phyloP scores from a whole-genome alignment of 1,140 invertebrate species.

The Eupristina koningsbergeri region DNA sequence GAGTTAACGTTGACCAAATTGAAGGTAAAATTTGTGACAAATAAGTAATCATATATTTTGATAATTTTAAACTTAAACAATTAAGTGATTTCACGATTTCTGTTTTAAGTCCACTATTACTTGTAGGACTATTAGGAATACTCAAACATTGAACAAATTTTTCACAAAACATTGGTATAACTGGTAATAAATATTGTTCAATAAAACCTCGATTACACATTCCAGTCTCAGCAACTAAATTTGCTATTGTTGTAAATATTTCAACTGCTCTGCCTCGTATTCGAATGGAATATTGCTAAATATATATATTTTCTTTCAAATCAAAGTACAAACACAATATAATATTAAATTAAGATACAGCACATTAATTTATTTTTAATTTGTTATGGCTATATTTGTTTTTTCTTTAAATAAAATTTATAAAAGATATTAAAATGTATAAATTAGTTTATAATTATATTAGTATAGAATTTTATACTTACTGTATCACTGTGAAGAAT shows the following conservation, averaged over 20 bases:
- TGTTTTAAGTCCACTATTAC: constrained; percentile 81
- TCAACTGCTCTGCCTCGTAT: constrained; percentile 79
- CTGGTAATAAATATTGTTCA: constrained; percentile 78
- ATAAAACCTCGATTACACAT: constrained; percentile 76
- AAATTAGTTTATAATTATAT: no score
- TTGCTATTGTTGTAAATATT: constrained; percentile 78
- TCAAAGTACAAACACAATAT: neutral
- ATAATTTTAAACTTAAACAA: constrained; percentile 77
- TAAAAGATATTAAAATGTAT: no score
- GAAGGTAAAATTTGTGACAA: constrained; percentile 80
- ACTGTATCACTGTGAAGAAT: constrained; percentile 81
- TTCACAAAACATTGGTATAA: constrained; percentile 81
- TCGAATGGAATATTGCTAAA: constrained; percentile 77
- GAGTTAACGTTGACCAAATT: constrained; percentile 82
- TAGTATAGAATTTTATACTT: constrained; percentile 54
- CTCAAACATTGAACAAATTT: constrained; percentile 79
- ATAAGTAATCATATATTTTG: constrained; percentile 79
- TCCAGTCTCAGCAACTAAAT: constrained; percentile 76
- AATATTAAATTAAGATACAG: neutral
- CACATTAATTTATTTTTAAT: neutral
- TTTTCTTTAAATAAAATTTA: no score
- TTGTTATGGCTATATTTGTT: no score
- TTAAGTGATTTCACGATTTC: constrained; percentile 83
- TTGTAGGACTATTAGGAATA: constrained; percentile 75
- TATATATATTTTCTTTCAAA: constrained; percentile 53